These are phyloP conservation scores for Propsilocerus akamusi DNA, from an alignment of 1,140 invertebrate genomes.

Conservation along the genomic window DNA sequence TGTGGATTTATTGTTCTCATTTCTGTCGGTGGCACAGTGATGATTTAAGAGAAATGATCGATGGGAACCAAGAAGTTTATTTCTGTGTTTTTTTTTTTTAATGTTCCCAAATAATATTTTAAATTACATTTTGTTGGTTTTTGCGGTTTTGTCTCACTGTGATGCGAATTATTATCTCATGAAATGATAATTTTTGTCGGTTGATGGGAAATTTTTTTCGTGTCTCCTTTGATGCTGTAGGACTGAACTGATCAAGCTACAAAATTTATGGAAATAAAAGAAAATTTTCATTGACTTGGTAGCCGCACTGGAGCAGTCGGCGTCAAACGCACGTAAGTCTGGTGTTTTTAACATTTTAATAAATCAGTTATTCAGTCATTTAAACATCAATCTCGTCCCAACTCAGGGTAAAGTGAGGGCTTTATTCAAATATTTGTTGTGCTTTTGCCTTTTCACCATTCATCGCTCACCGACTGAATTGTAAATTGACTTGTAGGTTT, in stretches of 20 bases:
- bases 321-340: background rate
- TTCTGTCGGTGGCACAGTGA: no score
- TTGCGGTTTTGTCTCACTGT: background rate
- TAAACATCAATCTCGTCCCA: background rate
- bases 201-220: no score
- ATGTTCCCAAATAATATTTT: background rate
- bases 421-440: background rate
- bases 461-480: background rate
- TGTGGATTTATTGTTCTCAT: no score
- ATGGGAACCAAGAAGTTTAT: background rate
- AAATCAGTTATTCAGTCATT: background rate
- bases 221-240: background rate
- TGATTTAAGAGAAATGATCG: no score
- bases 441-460: background rate
- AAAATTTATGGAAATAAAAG: no score
- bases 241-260: no score
- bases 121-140: background rate
- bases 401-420: background rate
- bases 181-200: no score
- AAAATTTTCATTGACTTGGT: no score
- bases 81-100: background rate
- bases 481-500: background rate
- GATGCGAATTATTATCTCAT: background rate
- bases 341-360: conserved; percentile 4
- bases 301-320: background rate